Conservation (phyloP, 2,797 vertebrate genomes). For the Prionace glauca region DNA sequence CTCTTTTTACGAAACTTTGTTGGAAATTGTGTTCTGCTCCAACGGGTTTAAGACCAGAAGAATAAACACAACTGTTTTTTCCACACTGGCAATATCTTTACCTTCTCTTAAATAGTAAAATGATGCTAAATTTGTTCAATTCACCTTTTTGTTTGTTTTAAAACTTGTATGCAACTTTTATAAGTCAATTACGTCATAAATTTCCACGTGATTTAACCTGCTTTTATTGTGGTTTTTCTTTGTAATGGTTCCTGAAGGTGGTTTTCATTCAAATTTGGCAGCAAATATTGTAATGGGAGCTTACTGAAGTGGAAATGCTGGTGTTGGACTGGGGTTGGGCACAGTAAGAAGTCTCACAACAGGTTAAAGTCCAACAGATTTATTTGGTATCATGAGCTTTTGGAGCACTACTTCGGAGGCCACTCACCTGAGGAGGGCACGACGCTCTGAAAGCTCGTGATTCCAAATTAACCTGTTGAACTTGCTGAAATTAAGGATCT, state of each 20-base stretch:
- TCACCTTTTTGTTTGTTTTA: neutral
- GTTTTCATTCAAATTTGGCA: neutral
- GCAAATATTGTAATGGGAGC: neutral
- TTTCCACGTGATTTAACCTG: neutral
- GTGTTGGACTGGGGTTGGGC: too few relatives aligned
- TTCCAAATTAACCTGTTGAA: too few relatives aligned
- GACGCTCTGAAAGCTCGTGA: too few relatives aligned
- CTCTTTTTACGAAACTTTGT: neutral
- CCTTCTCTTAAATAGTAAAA: neutral
- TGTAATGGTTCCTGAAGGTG: neutral
- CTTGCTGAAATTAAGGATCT: neutral
- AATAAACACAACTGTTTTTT: neutral
- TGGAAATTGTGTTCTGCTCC: neutral
- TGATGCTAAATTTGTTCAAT: neutral
- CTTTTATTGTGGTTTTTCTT: neutral
- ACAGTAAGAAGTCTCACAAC: too few relatives aligned
- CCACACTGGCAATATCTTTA: neutral
- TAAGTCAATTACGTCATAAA: neutral
- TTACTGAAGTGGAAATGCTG: too few relatives aligned
- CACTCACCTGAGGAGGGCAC: too few relatives aligned
- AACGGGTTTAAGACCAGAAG: neutral
- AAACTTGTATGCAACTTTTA: neutral
- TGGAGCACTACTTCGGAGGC: too few relatives aligned
- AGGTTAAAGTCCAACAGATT: too few relatives aligned
- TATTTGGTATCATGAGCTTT: too few relatives aligned